Base-by-base conservation (phyloP, 2,113 vertebrate genomes). In the Coracopsis vasa region DNA sequence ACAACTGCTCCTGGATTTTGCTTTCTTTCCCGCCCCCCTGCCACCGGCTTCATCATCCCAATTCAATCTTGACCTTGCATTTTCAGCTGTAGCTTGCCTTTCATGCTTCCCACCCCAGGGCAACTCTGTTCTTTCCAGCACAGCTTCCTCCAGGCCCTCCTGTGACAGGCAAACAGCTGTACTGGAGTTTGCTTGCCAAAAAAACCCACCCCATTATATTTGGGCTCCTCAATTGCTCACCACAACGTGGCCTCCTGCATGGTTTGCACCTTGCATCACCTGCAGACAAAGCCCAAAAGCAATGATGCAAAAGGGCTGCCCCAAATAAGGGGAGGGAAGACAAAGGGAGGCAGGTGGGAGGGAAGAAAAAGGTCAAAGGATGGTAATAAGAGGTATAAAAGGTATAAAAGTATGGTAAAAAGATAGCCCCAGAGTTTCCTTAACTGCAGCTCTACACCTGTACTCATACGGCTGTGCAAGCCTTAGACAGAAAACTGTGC, bases 201-300 rank as follows among this genome's bases (percentile, higher is more conserved):
- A 58, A 4, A 11, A 3, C 0, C 21, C n/a, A 6, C 9, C 39
- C 23, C 2, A 35, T 24, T 18, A 5, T 29, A 13, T 1, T 0
- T 16, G 29, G 27, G 31, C 42, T 33, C 44, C 65, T 3, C 0
- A 35, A 18, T 9, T 5, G 5, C 39, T 37, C 21, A 4, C 13
- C 13, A 10, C 61, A 5, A 10, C 0, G 7, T 23, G 5, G 15
- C 48, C 37, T 50, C 10, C 0, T 14, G 19, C 0, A 2, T 2
- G n/a, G 27, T 39, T 47, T 42, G 39, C 44, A 28, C 44, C 47
- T 45, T 4, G 7, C 23, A 5, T 27, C 39, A 5, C 60, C 28
- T 10, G 28, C 15, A 33, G 33, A 18, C 56, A 9, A 60, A 60
- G 39, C 15, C 61, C 23, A 18, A 20, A 28, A 45, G 14, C 14